Conservation (phyloP, 2,113 vertebrate species). For the Ceyx melanurus region DNA sequence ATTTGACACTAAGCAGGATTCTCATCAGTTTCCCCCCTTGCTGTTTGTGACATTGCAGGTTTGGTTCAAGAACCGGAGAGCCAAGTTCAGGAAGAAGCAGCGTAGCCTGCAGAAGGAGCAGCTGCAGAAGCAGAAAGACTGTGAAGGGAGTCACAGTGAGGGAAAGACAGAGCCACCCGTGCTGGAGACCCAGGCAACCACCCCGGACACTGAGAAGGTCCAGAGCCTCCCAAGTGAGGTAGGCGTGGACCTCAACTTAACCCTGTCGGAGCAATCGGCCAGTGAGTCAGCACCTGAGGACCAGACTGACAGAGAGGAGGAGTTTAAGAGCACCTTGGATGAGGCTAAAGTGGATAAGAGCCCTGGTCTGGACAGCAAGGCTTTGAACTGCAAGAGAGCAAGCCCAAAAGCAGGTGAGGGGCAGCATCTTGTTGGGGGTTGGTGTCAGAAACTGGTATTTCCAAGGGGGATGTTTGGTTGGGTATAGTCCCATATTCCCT, state of each 20-base stretch:
- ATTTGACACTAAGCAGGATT: background rate
- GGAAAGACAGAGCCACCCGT: slow-evolving; percentile 70
- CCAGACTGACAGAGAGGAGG: slow-evolving; percentile 87
- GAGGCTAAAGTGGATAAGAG: slow-evolving; percentile 80
- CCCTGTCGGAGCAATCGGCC: slow-evolving; percentile 92
- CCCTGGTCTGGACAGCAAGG: slow-evolving; percentile 74
- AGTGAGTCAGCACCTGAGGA: slow-evolving; percentile 91
- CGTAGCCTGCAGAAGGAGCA: slow-evolving; percentile 98
- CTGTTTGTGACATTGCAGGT: slow-evolving; percentile 77
- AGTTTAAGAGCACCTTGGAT: slow-evolving; percentile 81
- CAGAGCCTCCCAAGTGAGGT: slow-evolving; percentile 76
- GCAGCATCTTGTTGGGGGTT: background rate
- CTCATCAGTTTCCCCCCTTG: background rate
- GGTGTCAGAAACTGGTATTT: background rate
- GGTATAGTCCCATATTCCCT: background rate
- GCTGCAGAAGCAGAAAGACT: slow-evolving; percentile 96
- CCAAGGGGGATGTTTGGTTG: background rate
- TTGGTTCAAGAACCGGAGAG: slow-evolving; percentile 98
- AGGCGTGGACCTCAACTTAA: slow-evolving; percentile 88
- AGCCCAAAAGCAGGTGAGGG: slow-evolving; percentile 91
- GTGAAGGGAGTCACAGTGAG: slow-evolving; percentile 76
- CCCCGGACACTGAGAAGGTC: slow-evolving; percentile 76
- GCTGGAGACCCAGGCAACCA: slow-evolving; percentile 75
- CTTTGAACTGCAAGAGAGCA: slow-evolving; percentile 83
- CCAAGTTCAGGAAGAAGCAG: slow-evolving; percentile 99